Percentiles rank a stretch among this genome's conserved stretches.
Evolutionary conservation across 2,888 invertebrate genomes (phyloP).

Genomic region (Nomada flava): DNA sequence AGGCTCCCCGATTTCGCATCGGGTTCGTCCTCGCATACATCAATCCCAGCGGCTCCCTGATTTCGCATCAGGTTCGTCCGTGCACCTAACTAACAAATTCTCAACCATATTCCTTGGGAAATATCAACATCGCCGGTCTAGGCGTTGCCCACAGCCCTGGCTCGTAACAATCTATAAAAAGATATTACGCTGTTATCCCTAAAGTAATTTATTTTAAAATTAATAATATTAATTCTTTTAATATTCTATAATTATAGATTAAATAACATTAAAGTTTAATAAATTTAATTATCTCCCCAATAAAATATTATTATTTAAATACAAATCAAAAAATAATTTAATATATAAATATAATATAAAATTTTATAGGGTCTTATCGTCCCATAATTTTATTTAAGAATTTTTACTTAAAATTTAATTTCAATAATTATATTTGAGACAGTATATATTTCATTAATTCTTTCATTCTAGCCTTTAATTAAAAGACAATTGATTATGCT

Average conservation of each 20-base stretch:
- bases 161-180: too few relatives aligned
- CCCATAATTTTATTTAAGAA: conserved; percentile 88
- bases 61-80: too few relatives aligned
- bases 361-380: conserved; percentile 93
- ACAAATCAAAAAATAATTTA: conserved; percentile 64
- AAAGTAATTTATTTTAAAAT: conserved; percentile 90
- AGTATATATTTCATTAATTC: conserved; percentile 86
- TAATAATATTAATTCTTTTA: conserved; percentile 84
- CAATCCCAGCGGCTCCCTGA: too few relatives aligned
- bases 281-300: conserved; percentile 2
- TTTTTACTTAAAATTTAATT: conserved; percentile 88
- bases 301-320: conserved; percentile 68
- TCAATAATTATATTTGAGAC: conserved; percentile 21
- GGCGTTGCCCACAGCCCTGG: too few relatives aligned
- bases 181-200: conserved; percentile 94
- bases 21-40: too few relatives aligned
- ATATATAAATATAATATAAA: conserved; percentile 82
- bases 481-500: conserved; percentile 93
- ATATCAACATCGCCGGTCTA: too few relatives aligned
- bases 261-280: conserved; percentile 80
- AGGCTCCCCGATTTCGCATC: too few relatives aligned
- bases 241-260: conserved; percentile 84
- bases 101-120: too few relatives aligned
- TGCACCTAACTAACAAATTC: too few relatives aligned
- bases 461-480: conserved; percentile 92